phyloP scores from a whole-genome alignment of 2,113 vertebrate genomes.

The Eulemur rufifrons region DNA sequence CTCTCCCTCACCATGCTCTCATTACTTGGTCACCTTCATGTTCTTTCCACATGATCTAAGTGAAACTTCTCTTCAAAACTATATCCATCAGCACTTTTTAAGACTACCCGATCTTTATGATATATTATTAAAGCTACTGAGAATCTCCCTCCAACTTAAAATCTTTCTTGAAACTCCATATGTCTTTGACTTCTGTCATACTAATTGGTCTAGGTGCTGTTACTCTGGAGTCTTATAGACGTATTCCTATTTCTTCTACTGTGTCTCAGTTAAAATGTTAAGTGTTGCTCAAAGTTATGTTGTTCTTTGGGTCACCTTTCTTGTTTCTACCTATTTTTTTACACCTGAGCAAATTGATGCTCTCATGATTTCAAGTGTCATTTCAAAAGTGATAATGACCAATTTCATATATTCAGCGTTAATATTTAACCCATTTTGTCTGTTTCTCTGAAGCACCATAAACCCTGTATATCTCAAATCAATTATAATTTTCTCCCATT shows the following conservation, averaged over 20 bases:
- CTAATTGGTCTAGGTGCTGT: background rate
- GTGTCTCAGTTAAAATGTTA: background rate
- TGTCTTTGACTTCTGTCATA: background rate
- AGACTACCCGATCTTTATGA: background rate
- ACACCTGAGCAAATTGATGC: background rate
- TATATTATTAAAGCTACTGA: background rate
- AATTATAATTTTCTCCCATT: background rate
- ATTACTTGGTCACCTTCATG: background rate
- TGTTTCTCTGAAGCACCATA: background rate
- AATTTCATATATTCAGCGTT: background rate
- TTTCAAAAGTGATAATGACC: background rate
- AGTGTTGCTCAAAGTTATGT: background rate
- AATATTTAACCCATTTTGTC: background rate
- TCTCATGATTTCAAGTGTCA: background rate
- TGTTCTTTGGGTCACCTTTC: background rate
- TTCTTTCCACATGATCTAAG: background rate
- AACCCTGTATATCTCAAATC: background rate
- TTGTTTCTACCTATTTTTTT: background rate
- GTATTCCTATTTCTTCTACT: background rate
- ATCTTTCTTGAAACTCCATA: background rate
- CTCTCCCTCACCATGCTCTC: background rate
- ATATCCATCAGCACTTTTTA: background rate
- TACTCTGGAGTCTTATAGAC: background rate
- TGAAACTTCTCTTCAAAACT: background rate
- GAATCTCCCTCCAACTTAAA: background rate